phyloP scores from a whole-genome alignment of 1,140 invertebrate genomes.

The Panulirus ornatus region DNA sequence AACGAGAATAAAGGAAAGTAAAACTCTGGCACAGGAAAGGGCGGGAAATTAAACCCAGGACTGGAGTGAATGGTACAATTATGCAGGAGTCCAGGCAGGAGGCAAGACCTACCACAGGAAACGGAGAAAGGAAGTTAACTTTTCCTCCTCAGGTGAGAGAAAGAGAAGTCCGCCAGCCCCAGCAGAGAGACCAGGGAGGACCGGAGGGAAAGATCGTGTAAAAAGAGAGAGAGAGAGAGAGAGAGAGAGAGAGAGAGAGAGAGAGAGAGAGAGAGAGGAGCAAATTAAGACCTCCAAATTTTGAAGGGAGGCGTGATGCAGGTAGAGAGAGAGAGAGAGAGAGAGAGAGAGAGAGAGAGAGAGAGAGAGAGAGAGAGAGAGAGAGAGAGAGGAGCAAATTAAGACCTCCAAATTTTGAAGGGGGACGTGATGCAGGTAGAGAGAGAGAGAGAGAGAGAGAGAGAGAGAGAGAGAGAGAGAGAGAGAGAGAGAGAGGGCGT shows the following conservation, averaged over 20 bases:
- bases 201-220: background rate
- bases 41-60: background rate
- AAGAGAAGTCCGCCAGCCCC: background rate
- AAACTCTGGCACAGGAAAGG: background rate
- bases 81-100: too few species aligned
- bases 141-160: background rate
- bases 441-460: background rate
- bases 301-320: background rate
- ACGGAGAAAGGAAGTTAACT: too few species aligned
- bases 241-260: background rate
- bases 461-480: background rate
- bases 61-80: too few species aligned
- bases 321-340: background rate
- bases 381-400: background rate
- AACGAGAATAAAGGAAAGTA: background rate
- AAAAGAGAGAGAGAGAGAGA: background rate
- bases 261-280: background rate
- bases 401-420: background rate
- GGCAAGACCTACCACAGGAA: too few species aligned
- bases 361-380: background rate
- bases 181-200: background rate
- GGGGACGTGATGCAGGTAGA: background rate
- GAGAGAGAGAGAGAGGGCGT: background rate
- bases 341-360: conserved; percentile 27
- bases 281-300: background rate